A percentile compares a stretch with the other conserved stretches of the same genome.
Conservation (phyloP, 2,113 vertebrate genomes). For the Panurus biarmicus region DNA sequence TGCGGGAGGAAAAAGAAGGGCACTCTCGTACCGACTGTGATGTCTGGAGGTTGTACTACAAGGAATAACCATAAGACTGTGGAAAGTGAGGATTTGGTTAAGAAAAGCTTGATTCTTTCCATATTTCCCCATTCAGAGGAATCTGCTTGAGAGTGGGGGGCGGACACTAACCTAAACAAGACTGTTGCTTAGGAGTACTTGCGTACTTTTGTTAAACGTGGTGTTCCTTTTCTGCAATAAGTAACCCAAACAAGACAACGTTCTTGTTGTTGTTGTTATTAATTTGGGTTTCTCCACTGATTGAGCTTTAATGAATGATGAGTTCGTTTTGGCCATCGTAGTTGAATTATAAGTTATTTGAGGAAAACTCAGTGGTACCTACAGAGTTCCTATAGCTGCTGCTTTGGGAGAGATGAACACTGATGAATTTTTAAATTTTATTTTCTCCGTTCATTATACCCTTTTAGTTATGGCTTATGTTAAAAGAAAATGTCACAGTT, state of each 20-base stretch:
- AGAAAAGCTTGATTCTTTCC: not conserved
- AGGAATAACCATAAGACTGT: not conserved
- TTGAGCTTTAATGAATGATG: not conserved
- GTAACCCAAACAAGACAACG: not conserved
- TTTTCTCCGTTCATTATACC: not conserved
- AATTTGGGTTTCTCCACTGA: not conserved
- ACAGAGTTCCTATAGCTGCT: not conserved
- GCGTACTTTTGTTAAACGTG: accelerated
- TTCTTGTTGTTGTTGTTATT: not conserved
- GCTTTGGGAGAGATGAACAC: not conserved
- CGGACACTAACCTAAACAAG: not conserved
- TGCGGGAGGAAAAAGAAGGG: not conserved
- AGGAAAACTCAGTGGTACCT: not conserved
- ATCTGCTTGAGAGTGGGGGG: accelerated
- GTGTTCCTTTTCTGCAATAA: not conserved
- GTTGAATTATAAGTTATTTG: not conserved
- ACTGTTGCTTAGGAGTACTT: not conserved
- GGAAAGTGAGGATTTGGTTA: not conserved
- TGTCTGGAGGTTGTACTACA: not conserved
- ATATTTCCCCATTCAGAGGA: not conserved
- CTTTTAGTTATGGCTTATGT: not conserved
- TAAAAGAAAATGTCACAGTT: not conserved
- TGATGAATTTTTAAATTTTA: not conserved
- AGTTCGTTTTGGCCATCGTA: not conserved
- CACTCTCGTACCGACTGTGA: not conserved